These are phyloP conservation scores for Zaprionus lineosus DNA, from an alignment of 2,888 invertebrate species.

Conservation along the genomic window DNA sequence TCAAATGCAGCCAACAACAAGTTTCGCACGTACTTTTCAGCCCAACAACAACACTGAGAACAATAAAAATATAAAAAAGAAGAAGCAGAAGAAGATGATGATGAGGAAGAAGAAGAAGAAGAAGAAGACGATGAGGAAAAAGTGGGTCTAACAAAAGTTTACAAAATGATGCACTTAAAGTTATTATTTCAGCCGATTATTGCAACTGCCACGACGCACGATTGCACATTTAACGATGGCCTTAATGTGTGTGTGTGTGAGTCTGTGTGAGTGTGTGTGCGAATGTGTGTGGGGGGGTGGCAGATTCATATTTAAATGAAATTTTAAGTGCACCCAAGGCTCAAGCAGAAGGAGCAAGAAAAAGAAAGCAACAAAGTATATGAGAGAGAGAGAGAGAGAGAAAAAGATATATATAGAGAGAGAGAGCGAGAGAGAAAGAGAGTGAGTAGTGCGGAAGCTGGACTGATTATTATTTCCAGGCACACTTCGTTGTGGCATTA, in stretches of 20 bases:
- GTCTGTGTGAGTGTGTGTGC: neutral
- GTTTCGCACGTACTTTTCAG: conserved; percentile 52
- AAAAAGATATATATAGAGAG: neutral
- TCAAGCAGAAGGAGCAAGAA: conserved; percentile 28
- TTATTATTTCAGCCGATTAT: conserved; percentile 73
- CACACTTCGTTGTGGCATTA: conserved; percentile 81
- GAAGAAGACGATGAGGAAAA: conserved; percentile 1
- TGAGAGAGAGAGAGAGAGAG: conserved; percentile 5
- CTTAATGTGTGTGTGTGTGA: conserved; percentile 21
- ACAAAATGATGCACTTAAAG: conserved; percentile 71
- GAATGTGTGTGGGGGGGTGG: conserved; percentile 25
- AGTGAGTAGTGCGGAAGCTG: conserved; percentile 23
- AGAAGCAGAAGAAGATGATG: neutral
- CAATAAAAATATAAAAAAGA: neutral
- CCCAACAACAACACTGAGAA: conserved; percentile 5
- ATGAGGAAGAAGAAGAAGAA: neutral
- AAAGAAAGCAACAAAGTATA: conserved; percentile 27
- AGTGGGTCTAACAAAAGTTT: conserved; percentile 48
- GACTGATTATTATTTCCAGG: conserved; percentile 77
- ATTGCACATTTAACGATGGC: conserved; percentile 69
- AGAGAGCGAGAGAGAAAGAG: neutral
- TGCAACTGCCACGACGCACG: conserved; percentile 67
- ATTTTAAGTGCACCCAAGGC: conserved; percentile 72
- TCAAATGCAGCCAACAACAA: conserved; percentile 30
- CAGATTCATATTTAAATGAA: conserved; percentile 67